Percentiles rank a stretch among this genome's conserved stretches.
Evolutionary conservation across 2,888 invertebrate genomes (phyloP).

Genomic region (Calliphora vomitoria): DNA sequence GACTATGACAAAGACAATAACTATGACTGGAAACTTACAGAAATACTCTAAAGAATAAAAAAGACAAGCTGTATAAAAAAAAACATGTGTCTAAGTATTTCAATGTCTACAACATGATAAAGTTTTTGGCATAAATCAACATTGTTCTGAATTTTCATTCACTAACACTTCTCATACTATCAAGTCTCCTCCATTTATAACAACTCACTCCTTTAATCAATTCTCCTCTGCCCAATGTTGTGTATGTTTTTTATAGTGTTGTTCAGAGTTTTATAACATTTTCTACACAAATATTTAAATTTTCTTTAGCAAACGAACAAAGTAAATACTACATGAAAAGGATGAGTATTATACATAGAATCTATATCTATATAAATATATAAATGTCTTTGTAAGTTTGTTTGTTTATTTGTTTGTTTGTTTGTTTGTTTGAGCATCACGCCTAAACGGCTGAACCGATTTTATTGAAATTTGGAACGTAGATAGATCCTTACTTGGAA

Average conservation of each 20-base stretch:
- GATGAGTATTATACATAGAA: background rate
- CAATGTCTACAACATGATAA: conserved; percentile 26
- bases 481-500: too few relatives aligned
- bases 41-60: background rate
- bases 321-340: background rate
- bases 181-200: background rate
- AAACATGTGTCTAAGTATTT: conserved; percentile 17
- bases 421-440: too few relatives aligned
- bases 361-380: too few relatives aligned
- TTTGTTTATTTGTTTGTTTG: too few relatives aligned
- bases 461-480: too few relatives aligned
- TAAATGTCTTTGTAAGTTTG: too few relatives aligned
- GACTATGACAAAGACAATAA: background rate
- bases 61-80: background rate
- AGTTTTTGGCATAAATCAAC: conserved; percentile 41
- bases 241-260: background rate
- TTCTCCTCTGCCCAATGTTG: background rate
- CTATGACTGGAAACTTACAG: background rate
- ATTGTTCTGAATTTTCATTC: background rate
- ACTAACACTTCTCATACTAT: background rate
- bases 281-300: conserved; percentile 17
- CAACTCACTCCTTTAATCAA: background rate
- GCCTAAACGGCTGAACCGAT: too few relatives aligned
- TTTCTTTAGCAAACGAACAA: background rate
- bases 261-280: background rate